A percentile compares a stretch with the other conserved stretches of the same genome.
Evolutionary conservation across 1,140 invertebrate species (phyloP).

Genomic region (Leptinotarsa texana): DNA sequence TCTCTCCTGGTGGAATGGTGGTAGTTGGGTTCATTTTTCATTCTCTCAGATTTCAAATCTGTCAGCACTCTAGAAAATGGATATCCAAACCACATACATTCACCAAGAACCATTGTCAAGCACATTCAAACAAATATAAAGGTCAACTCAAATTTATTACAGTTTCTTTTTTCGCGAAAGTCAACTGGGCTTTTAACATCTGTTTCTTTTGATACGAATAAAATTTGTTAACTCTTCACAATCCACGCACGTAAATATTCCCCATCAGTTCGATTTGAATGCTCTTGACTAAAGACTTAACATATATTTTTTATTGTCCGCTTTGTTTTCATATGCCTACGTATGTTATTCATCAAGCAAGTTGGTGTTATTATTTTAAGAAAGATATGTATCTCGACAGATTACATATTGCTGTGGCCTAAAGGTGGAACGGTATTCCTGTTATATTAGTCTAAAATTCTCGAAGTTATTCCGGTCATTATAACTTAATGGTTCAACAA

Average conservation of each 20-base stretch:
- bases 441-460: slow-evolving; percentile 6
- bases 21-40: too few relatives aligned
- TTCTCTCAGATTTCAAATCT: too few relatives aligned
- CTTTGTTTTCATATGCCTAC: slow-evolving; percentile 8
- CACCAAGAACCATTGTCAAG: too few relatives aligned
- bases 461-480: slow-evolving; percentile 1
- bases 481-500: background rate
- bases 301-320: background rate
- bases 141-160: too few relatives aligned
- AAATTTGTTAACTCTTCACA: too few relatives aligned
- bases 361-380: slow-evolving; percentile 8
- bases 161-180: too few relatives aligned
- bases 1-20: too few relatives aligned
- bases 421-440: slow-evolving; percentile 4
- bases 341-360: slow-evolving; percentile 3
- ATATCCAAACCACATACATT: too few relatives aligned
- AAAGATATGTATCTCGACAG: slow-evolving; percentile 8
- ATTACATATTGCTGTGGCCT: slow-evolving; percentile 2
- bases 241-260: background rate
- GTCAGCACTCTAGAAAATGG: too few relatives aligned
- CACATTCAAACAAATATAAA: too few relatives aligned
- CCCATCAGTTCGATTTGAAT: background rate
- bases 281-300: background rate
- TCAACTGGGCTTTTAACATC: too few relatives aligned
- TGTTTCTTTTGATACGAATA: too few relatives aligned